phyloP scores from a whole-genome alignment of 2,113 vertebrate species.

The Bambusicola thoracicus region DNA sequence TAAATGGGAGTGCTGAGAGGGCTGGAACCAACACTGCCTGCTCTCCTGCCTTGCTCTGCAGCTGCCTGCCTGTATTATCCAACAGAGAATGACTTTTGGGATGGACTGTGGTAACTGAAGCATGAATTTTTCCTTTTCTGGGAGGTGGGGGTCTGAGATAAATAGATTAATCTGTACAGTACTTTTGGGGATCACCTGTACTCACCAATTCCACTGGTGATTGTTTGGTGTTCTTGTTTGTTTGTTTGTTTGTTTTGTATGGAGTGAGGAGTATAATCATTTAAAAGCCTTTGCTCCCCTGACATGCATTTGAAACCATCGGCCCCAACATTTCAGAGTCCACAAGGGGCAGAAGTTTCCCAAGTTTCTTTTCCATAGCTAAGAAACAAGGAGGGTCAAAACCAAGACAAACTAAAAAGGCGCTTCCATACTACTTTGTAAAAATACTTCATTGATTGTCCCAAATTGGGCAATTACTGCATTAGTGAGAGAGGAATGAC shows the following conservation, averaged over 20 bases:
- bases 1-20: neutral
- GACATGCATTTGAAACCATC: neutral
- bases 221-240: neutral
- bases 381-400: neutral
- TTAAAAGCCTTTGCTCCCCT: neutral
- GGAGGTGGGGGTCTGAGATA: neutral
- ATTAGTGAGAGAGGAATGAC: neutral
- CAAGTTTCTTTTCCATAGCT: neutral
- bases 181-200: neutral
- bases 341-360: neutral
- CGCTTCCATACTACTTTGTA: neutral
- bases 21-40: neutral
- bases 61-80: neutral
- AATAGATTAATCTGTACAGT: neutral
- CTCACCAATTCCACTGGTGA: neutral
- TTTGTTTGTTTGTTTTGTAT: neutral
- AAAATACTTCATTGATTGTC: neutral
- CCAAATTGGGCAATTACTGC: neutral
- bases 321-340: neutral
- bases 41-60: neutral
- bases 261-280: neutral
- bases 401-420: neutral
- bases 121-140: neutral
- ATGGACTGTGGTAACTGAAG: neutral
- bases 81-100: neutral